Evolutionary conservation across 2,113 vertebrate genomes (phyloP).

Genomic region (Sigmodon hispidus): DNA sequence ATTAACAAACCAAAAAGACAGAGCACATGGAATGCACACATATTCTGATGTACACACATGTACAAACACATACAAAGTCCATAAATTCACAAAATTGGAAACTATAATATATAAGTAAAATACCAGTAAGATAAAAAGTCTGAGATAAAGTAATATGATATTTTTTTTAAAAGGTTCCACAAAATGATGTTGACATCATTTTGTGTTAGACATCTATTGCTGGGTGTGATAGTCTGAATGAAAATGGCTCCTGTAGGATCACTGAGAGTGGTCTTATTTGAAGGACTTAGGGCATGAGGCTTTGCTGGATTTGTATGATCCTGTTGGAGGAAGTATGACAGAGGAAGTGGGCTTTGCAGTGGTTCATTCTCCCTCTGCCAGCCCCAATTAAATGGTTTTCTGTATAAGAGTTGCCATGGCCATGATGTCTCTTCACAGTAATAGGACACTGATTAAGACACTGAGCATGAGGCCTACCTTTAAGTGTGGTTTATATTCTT

Average conservation of each 20-base stretch:
- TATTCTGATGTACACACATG: not conserved
- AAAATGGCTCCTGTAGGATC: not conserved
- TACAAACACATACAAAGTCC: not conserved
- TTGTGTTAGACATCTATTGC: not conserved
- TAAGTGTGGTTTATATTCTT: not conserved
- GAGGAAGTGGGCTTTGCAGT: no score
- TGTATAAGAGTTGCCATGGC: not conserved
- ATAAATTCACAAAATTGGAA: not conserved
- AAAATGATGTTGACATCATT: not conserved
- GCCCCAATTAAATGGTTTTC: not conserved
- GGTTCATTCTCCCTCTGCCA: not conserved
- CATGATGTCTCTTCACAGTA: not conserved
- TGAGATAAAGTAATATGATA: not conserved
- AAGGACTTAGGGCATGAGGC: not conserved
- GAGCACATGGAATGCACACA: not conserved
- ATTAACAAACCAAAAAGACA: not conserved
- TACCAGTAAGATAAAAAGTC: not conserved
- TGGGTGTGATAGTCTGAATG: not conserved
- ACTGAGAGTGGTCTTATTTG: not conserved
- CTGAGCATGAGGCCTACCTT: not conserved
- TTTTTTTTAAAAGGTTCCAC: not conserved
- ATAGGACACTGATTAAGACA: not conserved
- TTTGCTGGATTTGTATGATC: not conserved
- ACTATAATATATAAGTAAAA: not conserved
- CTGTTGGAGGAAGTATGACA: not conserved